These are phyloP conservation scores for Chymomyza amoena DNA, from an alignment of 2,888 invertebrate species.

Conservation along the genomic window DNA sequence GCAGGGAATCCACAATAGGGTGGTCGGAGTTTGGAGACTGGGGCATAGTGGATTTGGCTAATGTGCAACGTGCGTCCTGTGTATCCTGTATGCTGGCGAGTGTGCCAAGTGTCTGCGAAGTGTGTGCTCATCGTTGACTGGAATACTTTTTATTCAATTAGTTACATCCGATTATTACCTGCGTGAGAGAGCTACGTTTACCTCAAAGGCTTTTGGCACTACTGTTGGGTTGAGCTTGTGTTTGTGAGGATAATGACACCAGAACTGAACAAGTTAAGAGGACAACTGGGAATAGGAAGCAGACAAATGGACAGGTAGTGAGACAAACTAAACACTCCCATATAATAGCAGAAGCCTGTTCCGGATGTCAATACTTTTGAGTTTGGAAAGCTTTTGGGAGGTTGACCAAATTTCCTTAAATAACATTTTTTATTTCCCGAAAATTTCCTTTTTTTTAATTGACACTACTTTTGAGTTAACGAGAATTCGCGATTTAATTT, in stretches of 20 bases:
- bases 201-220: slow-evolving; percentile 9
- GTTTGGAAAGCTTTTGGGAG: no score
- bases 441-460: no score
- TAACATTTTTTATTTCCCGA: no score
- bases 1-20: neutral
- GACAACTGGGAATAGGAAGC: neutral
- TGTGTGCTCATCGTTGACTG: slow-evolving; percentile 43
- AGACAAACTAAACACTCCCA: slow-evolving; percentile 8
- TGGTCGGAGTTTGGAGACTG: slow-evolving; percentile 3
- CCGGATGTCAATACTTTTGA: no score
- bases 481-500: no score
- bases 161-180: slow-evolving; percentile 72
- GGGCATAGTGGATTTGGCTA: slow-evolving; percentile 49
- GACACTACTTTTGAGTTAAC: no score
- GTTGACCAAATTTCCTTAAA: no score
- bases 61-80: slow-evolving; percentile 30
- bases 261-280: slow-evolving; percentile 11
- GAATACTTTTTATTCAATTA: slow-evolving; percentile 68
- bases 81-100: slow-evolving; percentile 8
- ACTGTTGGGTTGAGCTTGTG: neutral
- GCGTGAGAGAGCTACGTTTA: slow-evolving; percentile 36
- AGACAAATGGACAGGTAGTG: slow-evolving; percentile 5
- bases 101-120: slow-evolving; percentile 14
- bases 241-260: slow-evolving; percentile 43
- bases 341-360: neutral